These are phyloP conservation scores for Imbricaverruca yamaguchii DNA, from an alignment of 2,888 invertebrate species.

Conservation along the genomic window DNA sequence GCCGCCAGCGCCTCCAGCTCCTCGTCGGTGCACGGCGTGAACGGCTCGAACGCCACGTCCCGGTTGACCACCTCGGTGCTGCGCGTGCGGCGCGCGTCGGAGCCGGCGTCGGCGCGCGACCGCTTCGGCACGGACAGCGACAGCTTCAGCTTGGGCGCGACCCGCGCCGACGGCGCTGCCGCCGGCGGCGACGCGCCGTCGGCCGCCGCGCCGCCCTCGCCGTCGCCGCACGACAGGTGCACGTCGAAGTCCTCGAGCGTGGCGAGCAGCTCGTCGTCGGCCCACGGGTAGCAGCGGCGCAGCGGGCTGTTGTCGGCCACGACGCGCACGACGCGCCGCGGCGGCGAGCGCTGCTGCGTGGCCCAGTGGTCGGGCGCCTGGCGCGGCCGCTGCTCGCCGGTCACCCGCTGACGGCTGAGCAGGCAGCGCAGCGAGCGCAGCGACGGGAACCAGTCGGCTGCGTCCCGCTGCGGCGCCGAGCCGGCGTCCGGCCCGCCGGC, in stretches of 20 bases:
- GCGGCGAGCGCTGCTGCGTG: neutral
- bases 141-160: neutral
- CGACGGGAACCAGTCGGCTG: neutral
- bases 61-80: neutral
- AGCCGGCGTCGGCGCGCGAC: neutral
- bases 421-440: neutral
- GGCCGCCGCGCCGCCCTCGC: neutral
- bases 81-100: neutral
- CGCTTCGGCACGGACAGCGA: neutral
- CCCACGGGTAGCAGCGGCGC: neutral
- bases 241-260: neutral
- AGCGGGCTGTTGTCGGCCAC: neutral
- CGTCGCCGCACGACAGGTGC: neutral
- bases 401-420: neutral
- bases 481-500: neutral
- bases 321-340: neutral
- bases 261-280: neutral
- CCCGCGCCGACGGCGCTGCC: neutral
- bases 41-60: neutral
- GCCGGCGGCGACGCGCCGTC: neutral
- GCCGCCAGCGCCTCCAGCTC: neutral
- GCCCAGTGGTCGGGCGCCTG: neutral
- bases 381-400: neutral
- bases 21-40: neutral
- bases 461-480: neutral